Evolutionary conservation across 1,140 invertebrate species (phyloP), one percentile per base, ranked within the genome.

Genomic region (Sinonovacula constricta): DNA sequence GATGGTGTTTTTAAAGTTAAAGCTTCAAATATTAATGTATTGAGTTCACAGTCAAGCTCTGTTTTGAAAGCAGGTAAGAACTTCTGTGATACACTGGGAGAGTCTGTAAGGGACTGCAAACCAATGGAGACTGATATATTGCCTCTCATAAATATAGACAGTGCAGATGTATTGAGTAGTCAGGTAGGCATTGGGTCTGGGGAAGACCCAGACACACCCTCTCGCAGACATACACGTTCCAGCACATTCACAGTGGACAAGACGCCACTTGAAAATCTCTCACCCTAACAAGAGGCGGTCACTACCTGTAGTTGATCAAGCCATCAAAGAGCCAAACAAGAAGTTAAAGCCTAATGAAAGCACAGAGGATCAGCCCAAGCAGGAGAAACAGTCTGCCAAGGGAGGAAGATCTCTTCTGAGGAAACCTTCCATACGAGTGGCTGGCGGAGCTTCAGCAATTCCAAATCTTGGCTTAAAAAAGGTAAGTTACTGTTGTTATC

Each of bases 161-260:
- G 7, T 7, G 39, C 7, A 10, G 18, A 45, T 7, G 18, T 18
- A 45, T 7, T 10, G 7, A 45, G 39, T 7, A 18, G 18, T 10
- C 7, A 45, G 18, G 18, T 18, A 7, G 18, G 18, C 7, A 18
- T 45, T 7, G 7, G 7, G 39, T 7, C 24, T 34, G 31, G n/a
- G n/a, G 70, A 74, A 22, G 36, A 51, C 1, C 57, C 60, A 53
- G 15, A 15, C 18, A 45, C 39, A 45, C 39, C 7, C 7, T 45
- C 39, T 15, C 62, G 53, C 15, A 31, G 39, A 49, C 70, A 63
- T n/a, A 63, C 51, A 53, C 70, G 70, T 1, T 74, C 70, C 22
- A 39, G 57, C 10, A 74, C 70, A 15, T 74, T 45, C 30, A 74
- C 70, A 0, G 30, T 62, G n/a, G 70, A 74, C 24, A 63, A 7